Base-by-base conservation (phyloP, 2,113 vertebrate species). In the Brachypteracias leptosomus region DNA sequence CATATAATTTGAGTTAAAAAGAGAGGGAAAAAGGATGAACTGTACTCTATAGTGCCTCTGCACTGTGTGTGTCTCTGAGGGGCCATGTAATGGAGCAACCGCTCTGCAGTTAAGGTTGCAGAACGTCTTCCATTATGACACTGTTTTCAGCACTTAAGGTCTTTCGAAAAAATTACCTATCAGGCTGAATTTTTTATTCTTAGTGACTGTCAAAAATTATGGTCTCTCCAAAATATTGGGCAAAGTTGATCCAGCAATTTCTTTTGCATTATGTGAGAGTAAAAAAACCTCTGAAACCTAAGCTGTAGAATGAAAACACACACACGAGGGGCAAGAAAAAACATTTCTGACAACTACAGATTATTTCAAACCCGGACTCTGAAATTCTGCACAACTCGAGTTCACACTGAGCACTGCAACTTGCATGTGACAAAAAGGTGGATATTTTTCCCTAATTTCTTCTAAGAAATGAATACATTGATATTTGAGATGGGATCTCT, bases 1-100 rank as follows among this genome's bases (percentile, higher is more conserved):
- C 79, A 71, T 95, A 83, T 97, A 96, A 94, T 93, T 97, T 89
- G 77, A 95, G 76, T 63, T 25, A 66, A 84, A 74, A 89, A 89
- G 70, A 95, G 85, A 85, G 88, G 77, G 70, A 65, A 89, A 89
- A 80, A 85, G 46, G 29, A 71, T 76, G 19, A 36, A 2, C 78
- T 77, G 57, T 54, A 85, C 47, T 77, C 87, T 84, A 3, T 71
- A 68, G 58, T 68, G 78, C 33, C 40, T 62, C 70, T 88, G 91
- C 36, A 5, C 52, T 83, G 6, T 46, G 57, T 58, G 72, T 3
- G 16, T 91, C 54, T 76, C 75, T 67, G n/a, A 87, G 86, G 88
- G 51, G 88, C 63, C 0, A 1, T 46, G 65, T 6, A 84, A 82
- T 16, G 36, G 74, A 9, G 51, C 52, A 84, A 49, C 88, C 75